Base-by-base conservation (phyloP, 2,888 invertebrate species). In the Augiades crinisus region DNA sequence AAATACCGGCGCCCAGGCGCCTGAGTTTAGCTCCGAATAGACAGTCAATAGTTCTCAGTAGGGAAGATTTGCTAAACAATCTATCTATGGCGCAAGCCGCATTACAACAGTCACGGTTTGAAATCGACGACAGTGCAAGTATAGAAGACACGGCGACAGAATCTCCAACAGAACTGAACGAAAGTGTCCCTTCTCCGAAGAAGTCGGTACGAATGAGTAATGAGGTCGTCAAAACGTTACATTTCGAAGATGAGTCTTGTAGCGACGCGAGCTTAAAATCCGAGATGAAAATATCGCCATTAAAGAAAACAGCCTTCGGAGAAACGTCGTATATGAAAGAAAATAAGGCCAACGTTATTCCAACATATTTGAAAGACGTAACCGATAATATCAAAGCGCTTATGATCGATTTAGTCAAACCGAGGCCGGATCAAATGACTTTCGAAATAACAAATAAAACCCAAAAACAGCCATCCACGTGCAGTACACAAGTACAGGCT, bases 321-420 rank as follows among this genome's bases (percentile, higher is more conserved):
- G 81, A 85, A 57, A 69, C 67, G 0, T 62, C 78, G 0, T 70
- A 71, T 36, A 69, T 73, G 63, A 68, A 61, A 24, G 77, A 79
- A 1, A 53, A 19, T 3, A 81, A 79, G 56, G 47, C 56, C 0
- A 78, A 74, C 57, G 86, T 85, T 0, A 88, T 89, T 22, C 89
- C 88, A 0, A 59, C 68, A 0, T 83, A 73, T 47, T 58, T 81
- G 37, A 74, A 72, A 53, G 75, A 80, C 5, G 74, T 82, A 0
- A 67, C 80, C 0, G 78, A 84, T 6, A 75, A 70, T 1, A 62
- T 88, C 0, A 88, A 89, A 46, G 71, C 75, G 1, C 60, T 88
- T 1, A 85, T 88, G 84, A 59, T 64, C 1, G 89, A 89, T 59
- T 61, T 88, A 14, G 78, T 83, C 0, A 87, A 89, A 50, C 89